Conservation (phyloP, 2,797 vertebrate species). For the Argya squamiceps region DNA sequence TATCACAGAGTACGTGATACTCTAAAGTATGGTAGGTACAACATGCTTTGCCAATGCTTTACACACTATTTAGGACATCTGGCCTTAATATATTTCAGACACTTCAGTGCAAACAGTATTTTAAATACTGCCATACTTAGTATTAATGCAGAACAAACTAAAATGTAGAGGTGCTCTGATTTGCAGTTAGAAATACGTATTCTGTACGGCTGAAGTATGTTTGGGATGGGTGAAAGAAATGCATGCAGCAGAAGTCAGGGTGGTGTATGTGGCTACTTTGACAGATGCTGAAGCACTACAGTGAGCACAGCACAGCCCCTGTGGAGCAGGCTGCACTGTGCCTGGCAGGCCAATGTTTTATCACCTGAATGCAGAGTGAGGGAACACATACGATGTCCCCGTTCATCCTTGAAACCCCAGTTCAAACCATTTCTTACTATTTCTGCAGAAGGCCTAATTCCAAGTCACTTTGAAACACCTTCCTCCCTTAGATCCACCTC, state of each 20-base stretch:
- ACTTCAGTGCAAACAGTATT: background rate
- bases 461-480: background rate
- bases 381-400: accelerated
- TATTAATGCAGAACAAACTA: background rate
- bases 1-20: background rate
- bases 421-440: background rate
- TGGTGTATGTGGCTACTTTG: background rate
- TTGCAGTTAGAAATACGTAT: background rate
- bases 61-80: accelerated
- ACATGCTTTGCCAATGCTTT: background rate
- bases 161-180: background rate
- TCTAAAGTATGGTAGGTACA: background rate
- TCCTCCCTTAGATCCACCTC: background rate
- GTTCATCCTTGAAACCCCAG: background rate
- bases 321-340: background rate
- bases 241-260: background rate
- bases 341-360: background rate
- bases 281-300: background rate
- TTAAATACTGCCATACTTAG: background rate
- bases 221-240: background rate
- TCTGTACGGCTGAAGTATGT: background rate
- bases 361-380: accelerated
- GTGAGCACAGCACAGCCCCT: background rate
- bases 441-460: background rate
- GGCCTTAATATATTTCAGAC: background rate